phyloP scores from a whole-genome alignment of 2,888 invertebrate species.

The Ophion ventricosus region DNA sequence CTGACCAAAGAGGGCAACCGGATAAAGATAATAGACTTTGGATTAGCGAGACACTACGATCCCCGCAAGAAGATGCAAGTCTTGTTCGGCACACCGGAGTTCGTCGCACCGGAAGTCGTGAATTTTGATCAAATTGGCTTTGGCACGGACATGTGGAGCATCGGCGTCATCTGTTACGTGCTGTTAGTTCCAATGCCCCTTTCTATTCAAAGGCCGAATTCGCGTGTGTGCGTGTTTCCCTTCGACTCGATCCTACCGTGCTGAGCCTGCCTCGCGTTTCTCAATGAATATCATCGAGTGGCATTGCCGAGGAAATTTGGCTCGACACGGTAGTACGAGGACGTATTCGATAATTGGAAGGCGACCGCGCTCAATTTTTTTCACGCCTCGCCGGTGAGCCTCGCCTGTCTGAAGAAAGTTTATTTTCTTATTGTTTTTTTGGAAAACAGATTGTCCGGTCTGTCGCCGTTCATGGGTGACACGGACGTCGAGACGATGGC shows the following conservation, averaged over 20 bases:
- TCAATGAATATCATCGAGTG: slow-evolving; percentile 45
- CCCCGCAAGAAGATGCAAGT: slow-evolving; percentile 96
- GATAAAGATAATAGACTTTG: slow-evolving; percentile 99
- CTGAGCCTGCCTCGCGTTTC: slow-evolving; percentile 9
- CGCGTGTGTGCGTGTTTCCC: background rate
- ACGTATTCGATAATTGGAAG: too few species aligned
- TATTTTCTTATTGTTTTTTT: slow-evolving; percentile 66
- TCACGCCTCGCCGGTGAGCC: too few species aligned
- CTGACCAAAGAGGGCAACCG: slow-evolving; percentile 98
- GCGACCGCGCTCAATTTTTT: too few species aligned
- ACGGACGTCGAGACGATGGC: slow-evolving; percentile 99
- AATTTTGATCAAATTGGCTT: slow-evolving; percentile 98
- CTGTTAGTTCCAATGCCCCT: slow-evolving; percentile 89
- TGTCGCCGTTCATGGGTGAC: slow-evolving; percentile 99
- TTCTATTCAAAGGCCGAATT: background rate
- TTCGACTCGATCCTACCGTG: background rate
- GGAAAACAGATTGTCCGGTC: slow-evolving; percentile 91
- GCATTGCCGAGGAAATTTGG: background rate
- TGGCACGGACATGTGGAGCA: slow-evolving; percentile 99
- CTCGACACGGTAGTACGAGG: too few species aligned
- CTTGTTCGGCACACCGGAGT: slow-evolving; percentile 98
- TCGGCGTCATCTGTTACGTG: slow-evolving; percentile 99
- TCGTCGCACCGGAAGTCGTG: slow-evolving; percentile 99
- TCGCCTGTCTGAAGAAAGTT: too few species aligned
- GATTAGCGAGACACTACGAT: slow-evolving; percentile 96